These are phyloP conservation scores for Zootoca vivipara DNA, from an alignment of 2,113 vertebrate species.

Conservation along the genomic window DNA sequence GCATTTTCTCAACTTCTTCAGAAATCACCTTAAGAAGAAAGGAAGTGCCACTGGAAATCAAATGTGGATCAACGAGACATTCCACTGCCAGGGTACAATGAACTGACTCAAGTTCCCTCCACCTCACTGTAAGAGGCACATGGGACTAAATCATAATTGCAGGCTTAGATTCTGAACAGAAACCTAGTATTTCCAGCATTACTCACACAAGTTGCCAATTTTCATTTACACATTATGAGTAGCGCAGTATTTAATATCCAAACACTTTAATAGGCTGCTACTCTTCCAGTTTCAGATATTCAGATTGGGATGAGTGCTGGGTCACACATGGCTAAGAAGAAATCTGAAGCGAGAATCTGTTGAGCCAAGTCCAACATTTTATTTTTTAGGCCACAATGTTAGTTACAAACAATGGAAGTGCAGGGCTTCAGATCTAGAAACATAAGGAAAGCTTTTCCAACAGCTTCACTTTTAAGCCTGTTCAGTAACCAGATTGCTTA, in stretches of 20 bases:
- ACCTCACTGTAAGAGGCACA: too few species aligned
- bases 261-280: neutral
- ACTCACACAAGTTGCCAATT: neutral
- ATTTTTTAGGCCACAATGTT: neutral
- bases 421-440: neutral
- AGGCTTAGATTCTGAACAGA: neutral
- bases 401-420: neutral
- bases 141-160: neutral
- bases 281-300: neutral
- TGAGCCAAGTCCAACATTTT: neutral
- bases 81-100: too few species aligned
- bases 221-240: neutral
- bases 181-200: neutral
- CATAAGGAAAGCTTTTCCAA: neutral
- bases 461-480: too few species aligned
- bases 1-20: too few species aligned
- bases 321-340: neutral
- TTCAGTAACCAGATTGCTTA: neutral
- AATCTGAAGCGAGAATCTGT: neutral
- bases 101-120: too few species aligned
- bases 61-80: too few species aligned
- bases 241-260: neutral
- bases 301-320: neutral
- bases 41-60: too few species aligned
- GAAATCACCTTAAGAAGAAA: too few species aligned